Base-by-base conservation (phyloP, 2,888 invertebrate genomes). In the Cheilosia urbana region DNA sequence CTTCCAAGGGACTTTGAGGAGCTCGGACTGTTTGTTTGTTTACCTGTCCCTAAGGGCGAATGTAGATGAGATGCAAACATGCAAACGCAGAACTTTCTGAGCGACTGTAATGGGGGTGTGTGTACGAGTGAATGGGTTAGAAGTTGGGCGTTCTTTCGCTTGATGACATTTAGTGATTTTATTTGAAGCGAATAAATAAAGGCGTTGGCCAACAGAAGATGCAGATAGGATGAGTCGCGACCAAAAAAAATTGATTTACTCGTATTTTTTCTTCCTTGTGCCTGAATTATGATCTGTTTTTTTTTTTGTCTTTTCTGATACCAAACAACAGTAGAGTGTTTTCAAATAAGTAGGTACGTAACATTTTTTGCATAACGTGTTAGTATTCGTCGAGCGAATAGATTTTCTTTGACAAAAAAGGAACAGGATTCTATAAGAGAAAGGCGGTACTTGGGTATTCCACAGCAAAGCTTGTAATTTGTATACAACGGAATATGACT, bases 21-120 rank as follows among this genome's bases (percentile, higher is more conserved):
- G 30, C 42, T 68, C 42, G 60, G 51, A 34, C 42, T 49, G 1
- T 76, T 58, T 76, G 60, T 68, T 76, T 76, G 60, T 65, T 65
- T 60, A 51, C 66, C 51, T 42, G 42, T 66, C 53, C 53, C 45
- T 49, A 30, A 47, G 58, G 76, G 34, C 40, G 55, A 34, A 45
- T 37, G 73, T 63, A 47, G 34, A 73, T 30, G 45, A 57, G 51
- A 62, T 62, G 45, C 62, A 73, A 73, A 63, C 72, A 60, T 27
- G 42, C 51, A 40, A 40, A 40, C 27, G n/a, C 51, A 13, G 21
- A 53, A 53, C 40, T 45, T 45, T 57, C 34, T 42, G 30, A n/a
- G 15, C 13, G 15, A 37, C 30, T 51, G 1, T 21, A 34, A 51
- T 13, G 34, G n/a, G n/a, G 24, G 9, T 66, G 7, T 30, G 9